Conservation (phyloP, 2,113 vertebrate species). For the Meriones unguiculatus region DNA sequence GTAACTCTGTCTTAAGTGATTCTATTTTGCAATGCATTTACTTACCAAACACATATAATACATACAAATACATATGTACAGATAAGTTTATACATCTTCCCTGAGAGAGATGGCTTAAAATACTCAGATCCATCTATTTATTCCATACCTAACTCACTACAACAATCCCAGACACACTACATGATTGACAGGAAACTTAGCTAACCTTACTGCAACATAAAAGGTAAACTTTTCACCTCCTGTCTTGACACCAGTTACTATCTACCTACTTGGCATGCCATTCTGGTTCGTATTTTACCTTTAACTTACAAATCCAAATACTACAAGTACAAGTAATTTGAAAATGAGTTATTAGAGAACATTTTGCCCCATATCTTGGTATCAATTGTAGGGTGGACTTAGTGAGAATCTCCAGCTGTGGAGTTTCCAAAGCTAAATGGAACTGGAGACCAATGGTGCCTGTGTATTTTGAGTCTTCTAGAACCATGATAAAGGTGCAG, state of each 20-base stretch:
- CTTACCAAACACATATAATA: neutral
- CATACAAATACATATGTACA: neutral
- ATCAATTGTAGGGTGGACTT: neutral
- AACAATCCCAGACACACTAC: neutral
- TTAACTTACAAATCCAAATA: conserved; percentile 12
- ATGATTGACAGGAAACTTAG: conserved; percentile 19
- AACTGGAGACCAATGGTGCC: neutral
- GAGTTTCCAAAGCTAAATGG: neutral
- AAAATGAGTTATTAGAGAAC: neutral
- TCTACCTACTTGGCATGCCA: neutral
- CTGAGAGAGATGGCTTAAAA: neutral
- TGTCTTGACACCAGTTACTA: neutral
- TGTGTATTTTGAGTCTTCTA: conserved; percentile 15
- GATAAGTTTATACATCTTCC: neutral
- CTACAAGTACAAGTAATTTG: conserved; percentile 53
- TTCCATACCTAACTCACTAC: neutral
- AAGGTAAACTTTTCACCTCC: neutral
- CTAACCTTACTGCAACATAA: neutral
- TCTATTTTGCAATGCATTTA: neutral
- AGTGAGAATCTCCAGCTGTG: neutral
- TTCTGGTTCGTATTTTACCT: neutral
- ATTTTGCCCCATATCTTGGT: neutral
- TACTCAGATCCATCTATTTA: conserved; percentile 7
- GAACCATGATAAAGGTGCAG: neutral
- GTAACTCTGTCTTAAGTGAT: neutral